Evolutionary conservation across 2,888 invertebrate species (phyloP), one percentile per base, ranked within the genome.

Genomic region (Malthinus flaveolus): DNA sequence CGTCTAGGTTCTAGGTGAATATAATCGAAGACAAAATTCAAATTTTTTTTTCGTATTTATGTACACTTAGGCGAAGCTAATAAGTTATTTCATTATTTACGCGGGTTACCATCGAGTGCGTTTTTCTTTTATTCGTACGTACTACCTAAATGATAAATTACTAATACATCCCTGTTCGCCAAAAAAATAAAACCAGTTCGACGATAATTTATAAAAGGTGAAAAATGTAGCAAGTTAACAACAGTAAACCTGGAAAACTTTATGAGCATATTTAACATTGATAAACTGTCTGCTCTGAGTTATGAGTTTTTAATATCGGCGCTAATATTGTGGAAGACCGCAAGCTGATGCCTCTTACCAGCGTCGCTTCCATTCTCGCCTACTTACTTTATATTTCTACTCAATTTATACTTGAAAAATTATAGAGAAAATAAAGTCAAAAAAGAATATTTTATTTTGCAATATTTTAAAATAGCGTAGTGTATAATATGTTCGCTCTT

Each of bases 241-340:
- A 61, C 49, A 48, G 49, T 35, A 50, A 61, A 57, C 53, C 54
- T 57, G 57, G 46, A 53, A 56, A 61, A 61, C 53, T 61, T 61
- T 59, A 50, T 55, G 35, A 34, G 59, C 59, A 63, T 63, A 64
- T 64, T 65, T 64, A 62, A 61, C 65, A 63, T 63, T 64, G 72
- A 71, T 73, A 73, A 73, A 71, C 70, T 71, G 73, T 72, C 71
- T 66, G 59, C 55, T 55, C 59, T 73, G 71, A 73, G 67, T 73
- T 73, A 73, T 72, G 73, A 69, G 72, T 68, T 72, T 73, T 73
- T 73, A 73, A 73, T 73, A 73, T 73, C 69, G 64, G 62, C 60
- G 68, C 69, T 71, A 71, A 71, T 72, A 71, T 67, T 65, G 61
- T 64, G 59, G 61, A 61, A 64, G 58, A 59, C 59, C 59, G 62